Evolutionary conservation across 1,140 invertebrate species (phyloP).

Genomic region (Pseudomyrmex concolor): DNA sequence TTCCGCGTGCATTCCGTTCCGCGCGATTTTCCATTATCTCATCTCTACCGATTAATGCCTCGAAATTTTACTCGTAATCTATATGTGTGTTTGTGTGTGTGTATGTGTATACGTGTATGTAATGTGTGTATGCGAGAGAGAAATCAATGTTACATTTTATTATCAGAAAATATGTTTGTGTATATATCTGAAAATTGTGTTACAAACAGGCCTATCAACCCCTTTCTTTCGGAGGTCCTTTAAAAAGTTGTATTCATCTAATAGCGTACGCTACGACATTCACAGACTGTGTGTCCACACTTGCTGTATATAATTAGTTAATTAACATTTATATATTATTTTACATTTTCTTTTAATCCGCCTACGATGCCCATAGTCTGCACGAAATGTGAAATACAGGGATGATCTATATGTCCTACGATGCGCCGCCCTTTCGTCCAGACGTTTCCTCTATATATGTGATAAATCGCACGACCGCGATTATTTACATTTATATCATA

Average conservation of each 20-base stretch:
- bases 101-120: constrained; percentile 8
- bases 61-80: constrained; percentile 26
- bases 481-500: constrained; percentile 80
- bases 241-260: constrained; percentile 79
- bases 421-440: constrained; percentile 67
- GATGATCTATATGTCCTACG: constrained; percentile 5
- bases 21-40: constrained; percentile 33
- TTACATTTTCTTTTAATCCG: constrained; percentile 74
- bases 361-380: constrained; percentile 69
- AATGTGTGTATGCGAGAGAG: constrained; percentile 20
- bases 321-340: constrained; percentile 81
- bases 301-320: constrained; percentile 76
- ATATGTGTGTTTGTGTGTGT: constrained; percentile 19
- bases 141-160: constrained; percentile 68
- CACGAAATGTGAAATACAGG: constrained; percentile 21
- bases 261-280: constrained; percentile 77
- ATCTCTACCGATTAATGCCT: constrained; percentile 26
- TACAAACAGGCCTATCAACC: constrained; percentile 77
- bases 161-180: constrained; percentile 71
- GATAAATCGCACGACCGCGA: constrained; percentile 74
- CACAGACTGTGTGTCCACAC: constrained; percentile 76
- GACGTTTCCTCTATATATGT: constrained; percentile 73
- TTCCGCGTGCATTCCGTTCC: constrained; percentile 50
- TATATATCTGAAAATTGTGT: constrained; percentile 68
- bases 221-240: constrained; percentile 67